Base-by-base conservation (phyloP, 2,888 invertebrate species). In the Acheta domesticus region DNA sequence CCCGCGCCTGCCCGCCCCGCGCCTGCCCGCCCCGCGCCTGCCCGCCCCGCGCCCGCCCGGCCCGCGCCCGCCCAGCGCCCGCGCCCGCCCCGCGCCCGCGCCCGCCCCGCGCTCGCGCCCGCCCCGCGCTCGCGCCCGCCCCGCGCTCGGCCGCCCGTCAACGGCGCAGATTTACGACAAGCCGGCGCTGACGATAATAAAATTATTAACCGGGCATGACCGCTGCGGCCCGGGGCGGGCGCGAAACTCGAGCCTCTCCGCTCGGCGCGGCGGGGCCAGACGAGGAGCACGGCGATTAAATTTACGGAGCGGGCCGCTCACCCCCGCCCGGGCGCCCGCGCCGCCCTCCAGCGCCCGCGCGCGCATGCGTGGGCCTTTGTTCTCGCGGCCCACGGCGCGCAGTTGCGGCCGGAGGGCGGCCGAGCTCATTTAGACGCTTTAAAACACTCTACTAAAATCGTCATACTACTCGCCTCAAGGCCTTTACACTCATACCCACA, bases 171-270 rank as follows among this genome's bases (percentile, higher is more conserved):
- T 62, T 62, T 62, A 62, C 62, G 62, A 62, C 12, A n/a, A 5
- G 62, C 62, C 62, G n/a, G 16, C 62, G 62, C 62, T 62, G 62
- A 62, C 62, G 62, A 62, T 62, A 62, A 62, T 62, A 62, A 62
- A 62, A 62, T 62, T 62, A 62, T 62, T 62, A 62, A 62, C 62
- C 62, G 62, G 62, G 16, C 16, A 62, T 62, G 62, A 19, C 62
- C 62, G n/a, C 3, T 3, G 62, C 62, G 62, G 62, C 14, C 14
- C 11, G 14, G 62, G 62, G 62, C 62, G 62, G 62, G 14, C n/a
- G 62, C 16, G n/a, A 19, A 62, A 19, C n/a, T 14, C 36, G 62
- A 19, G 16, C 62, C 16, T 11, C 62, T 14, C 62, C 0, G n/a
- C 50, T 1, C 3, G 23, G 23, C 1, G 23, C 23, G 23, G 23